phyloP scores from a whole-genome alignment of 2,888 invertebrate species.

The Cephus spinipes region DNA sequence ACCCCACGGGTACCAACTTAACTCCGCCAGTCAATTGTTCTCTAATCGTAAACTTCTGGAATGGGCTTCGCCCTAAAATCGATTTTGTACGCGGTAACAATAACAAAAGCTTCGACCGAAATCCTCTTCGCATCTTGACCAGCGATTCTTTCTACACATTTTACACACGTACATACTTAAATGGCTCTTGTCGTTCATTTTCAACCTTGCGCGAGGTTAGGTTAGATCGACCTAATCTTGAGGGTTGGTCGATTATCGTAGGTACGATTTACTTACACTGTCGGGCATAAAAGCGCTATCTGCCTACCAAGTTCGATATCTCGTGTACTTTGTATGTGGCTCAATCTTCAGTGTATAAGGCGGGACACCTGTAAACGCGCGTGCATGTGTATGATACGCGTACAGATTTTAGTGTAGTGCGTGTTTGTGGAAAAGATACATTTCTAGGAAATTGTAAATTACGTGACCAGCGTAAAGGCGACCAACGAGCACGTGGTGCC shows the following conservation, averaged over 20 bases:
- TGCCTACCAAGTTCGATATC: not conserved
- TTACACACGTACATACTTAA: not conserved
- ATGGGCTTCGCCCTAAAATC: constrained; percentile 22
- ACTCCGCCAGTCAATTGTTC: constrained; percentile 47
- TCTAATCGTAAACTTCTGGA: constrained; percentile 45
- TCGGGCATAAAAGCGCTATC: not conserved
- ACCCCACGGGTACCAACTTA: constrained; percentile 36
- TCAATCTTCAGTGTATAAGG: not conserved
- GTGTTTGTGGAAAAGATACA: constrained; percentile 9
- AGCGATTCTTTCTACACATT: not conserved
- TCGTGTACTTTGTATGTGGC: not conserved
- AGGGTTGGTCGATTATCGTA: not conserved
- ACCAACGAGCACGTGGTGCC: constrained; percentile 37
- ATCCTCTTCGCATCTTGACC: not conserved
- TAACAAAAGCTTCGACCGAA: not conserved
- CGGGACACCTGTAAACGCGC: not conserved
- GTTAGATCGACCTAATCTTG: not conserved
- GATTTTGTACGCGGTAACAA: not conserved
- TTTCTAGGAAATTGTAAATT: constrained; percentile 31
- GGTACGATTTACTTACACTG: not conserved
- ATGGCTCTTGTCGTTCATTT: not conserved
- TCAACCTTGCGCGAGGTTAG: not conserved
- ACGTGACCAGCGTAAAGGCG: constrained; percentile 29
- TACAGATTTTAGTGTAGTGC: not conserved
- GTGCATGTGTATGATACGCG: not conserved